Percentiles rank a stretch among this genome's conserved stretches.
Evolutionary conservation across 1,140 invertebrate species (phyloP).

Genomic region (Halotydeus destructor): DNA sequence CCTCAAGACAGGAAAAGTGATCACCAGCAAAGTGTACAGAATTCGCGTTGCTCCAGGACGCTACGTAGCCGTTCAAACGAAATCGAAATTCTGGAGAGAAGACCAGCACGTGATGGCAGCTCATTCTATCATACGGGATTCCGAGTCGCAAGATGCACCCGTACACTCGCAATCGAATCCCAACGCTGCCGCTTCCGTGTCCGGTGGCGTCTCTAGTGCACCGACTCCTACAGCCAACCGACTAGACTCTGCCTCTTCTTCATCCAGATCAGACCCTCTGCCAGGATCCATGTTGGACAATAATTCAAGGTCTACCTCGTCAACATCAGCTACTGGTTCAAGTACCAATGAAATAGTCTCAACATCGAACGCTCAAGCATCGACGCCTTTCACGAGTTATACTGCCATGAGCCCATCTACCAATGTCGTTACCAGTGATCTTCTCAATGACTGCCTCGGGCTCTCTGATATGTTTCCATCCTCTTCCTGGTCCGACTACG

Average conservation of each 20-base stretch:
- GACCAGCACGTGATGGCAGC: constrained; percentile 63
- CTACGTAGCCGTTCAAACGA: constrained; percentile 63
- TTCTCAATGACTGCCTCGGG: constrained; percentile 6
- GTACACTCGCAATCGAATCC: too few species aligned
- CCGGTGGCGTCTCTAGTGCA: neutral
- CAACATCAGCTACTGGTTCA: neutral
- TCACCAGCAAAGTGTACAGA: constrained; percentile 41
- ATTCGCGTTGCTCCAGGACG: constrained; percentile 44
- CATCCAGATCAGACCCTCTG: too few species aligned
- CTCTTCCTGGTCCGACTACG: neutral
- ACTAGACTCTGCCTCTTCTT: neutral
- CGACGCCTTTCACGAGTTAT: neutral
- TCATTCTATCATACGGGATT: constrained; percentile 45
- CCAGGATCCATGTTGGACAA: neutral
- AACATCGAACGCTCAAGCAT: neutral
- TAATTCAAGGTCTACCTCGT: neutral
- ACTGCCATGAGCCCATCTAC: neutral
- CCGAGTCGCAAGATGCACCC: constrained; percentile 21
- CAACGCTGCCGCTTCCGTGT: constrained; percentile 2
- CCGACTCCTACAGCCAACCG: neutral
- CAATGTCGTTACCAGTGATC: neutral
- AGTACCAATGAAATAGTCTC: neutral
- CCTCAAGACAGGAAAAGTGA: constrained; percentile 38
- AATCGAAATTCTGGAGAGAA: constrained; percentile 56
- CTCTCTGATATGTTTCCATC: constrained; percentile 7